A percentile compares a stretch with the other conserved stretches of the same genome.
Evolutionary conservation across 2,888 invertebrate species (phyloP).

Genomic region (Cerastis leucographa): DNA sequence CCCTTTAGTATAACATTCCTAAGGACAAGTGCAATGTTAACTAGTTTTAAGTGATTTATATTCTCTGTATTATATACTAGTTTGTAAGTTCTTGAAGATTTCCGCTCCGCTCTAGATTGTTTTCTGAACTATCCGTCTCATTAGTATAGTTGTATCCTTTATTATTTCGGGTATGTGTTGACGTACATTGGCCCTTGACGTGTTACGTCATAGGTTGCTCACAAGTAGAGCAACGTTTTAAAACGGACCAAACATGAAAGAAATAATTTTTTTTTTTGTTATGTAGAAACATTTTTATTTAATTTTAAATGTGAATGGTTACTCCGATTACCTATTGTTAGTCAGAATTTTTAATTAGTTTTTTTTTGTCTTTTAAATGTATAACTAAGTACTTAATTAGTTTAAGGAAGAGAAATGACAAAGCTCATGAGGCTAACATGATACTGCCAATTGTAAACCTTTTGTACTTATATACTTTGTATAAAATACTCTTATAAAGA

Average conservation of each 20-base stretch:
- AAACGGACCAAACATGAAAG: slow-evolving; percentile 65
- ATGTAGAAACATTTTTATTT: slow-evolving; percentile 66
- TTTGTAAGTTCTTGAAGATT: slow-evolving; percentile 73
- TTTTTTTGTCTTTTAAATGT: slow-evolving; percentile 73
- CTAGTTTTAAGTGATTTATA: slow-evolving; percentile 88
- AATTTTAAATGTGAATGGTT: slow-evolving; percentile 79
- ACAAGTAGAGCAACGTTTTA: slow-evolving; percentile 4
- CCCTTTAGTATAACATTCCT: slow-evolving; percentile 88
- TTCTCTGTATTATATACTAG: slow-evolving; percentile 86
- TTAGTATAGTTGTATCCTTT: slow-evolving; percentile 61
- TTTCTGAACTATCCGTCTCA: slow-evolving; percentile 64
- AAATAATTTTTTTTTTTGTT: slow-evolving; percentile 63
- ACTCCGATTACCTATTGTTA: slow-evolving; percentile 89
- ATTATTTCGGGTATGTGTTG: slow-evolving; percentile 69
- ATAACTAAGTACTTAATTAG: slow-evolving; percentile 79
- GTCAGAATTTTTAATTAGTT: slow-evolving; percentile 84
- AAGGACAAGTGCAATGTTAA: slow-evolving; percentile 91
- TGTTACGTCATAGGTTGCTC: slow-evolving; percentile 2
- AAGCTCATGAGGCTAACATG: slow-evolving; percentile 86
- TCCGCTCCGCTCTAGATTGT: slow-evolving; percentile 63
- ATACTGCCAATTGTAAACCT: slow-evolving; percentile 67
- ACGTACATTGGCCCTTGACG: slow-evolving; percentile 23
- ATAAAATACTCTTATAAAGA: slow-evolving; percentile 67
- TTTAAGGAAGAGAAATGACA: slow-evolving; percentile 82
- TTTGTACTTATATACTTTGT: slow-evolving; percentile 64